A percentile compares a stretch with the other conserved stretches of the same genome.
Evolutionary conservation across 2,113 vertebrate genomes (phyloP).

Genomic region (Poeciliopsis occidentalis): DNA sequence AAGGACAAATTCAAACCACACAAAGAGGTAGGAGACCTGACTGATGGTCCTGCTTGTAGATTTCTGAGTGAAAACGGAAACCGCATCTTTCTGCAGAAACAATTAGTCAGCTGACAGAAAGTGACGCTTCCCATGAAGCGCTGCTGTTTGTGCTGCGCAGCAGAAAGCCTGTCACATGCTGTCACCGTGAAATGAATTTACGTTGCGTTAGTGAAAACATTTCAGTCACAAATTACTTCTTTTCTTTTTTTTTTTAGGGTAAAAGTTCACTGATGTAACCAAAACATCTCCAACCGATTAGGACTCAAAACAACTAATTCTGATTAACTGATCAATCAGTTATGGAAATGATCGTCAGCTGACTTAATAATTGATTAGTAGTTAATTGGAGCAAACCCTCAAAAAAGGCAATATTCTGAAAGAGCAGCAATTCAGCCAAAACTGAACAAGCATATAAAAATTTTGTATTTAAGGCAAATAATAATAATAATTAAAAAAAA

Average conservation of each 20-base stretch:
- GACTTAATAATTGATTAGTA: too few relatives aligned
- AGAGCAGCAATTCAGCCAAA: too few relatives aligned
- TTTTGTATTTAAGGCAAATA: too few relatives aligned
- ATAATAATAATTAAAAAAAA: too few relatives aligned
- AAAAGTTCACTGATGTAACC: not conserved
- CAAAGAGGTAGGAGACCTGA: conserved; percentile 85
- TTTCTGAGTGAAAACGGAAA: not conserved
- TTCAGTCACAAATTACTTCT: not conserved
- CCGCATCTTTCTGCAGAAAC: not conserved
- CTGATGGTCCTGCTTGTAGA: not conserved
- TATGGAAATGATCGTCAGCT: too few relatives aligned
- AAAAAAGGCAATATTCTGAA: too few relatives aligned
- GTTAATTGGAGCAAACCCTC: too few relatives aligned
- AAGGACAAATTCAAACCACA: conserved; percentile 88
- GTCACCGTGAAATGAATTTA: conserved; percentile 16
- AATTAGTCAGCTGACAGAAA: conserved; percentile 10
- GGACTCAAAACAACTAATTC: too few relatives aligned
- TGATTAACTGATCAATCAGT: too few relatives aligned
- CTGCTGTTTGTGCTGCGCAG: not conserved
- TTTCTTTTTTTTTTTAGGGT: not conserved
- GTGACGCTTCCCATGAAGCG: not conserved
- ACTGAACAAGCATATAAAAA: too few relatives aligned
- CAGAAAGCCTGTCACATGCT: conserved; percentile 17
- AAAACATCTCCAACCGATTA: too few relatives aligned
- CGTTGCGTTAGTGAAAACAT: too few relatives aligned